These are phyloP conservation scores for Monochamus saltuarius DNA, from an alignment of 1,140 invertebrate species.

Conservation along the genomic window DNA sequence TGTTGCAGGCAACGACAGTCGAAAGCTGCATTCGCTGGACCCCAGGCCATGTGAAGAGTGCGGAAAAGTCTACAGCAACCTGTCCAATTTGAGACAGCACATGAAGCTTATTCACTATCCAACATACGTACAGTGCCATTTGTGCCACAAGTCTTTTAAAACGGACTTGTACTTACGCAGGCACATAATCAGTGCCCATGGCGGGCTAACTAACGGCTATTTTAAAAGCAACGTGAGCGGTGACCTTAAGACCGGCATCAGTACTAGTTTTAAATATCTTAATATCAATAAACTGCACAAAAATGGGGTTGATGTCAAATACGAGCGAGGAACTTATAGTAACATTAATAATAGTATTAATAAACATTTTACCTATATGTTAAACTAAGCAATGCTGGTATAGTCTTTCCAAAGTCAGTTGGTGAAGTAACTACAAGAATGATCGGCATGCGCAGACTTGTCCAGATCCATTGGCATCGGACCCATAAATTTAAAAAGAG, in stretches of 20 bases:
- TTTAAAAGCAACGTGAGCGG: conserved; percentile 5
- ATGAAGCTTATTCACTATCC: conserved; percentile 79
- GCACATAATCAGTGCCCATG: conserved; percentile 64
- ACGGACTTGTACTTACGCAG: conserved; percentile 75
- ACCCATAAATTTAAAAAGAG: no score
- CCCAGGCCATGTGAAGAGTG: conserved; percentile 72
- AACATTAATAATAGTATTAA: no score
- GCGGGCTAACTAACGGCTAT: conserved; percentile 28
- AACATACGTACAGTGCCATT: conserved; percentile 70
- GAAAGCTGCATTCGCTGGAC: conserved; percentile 67
- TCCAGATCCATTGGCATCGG: no score
- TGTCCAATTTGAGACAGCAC: conserved; percentile 77
- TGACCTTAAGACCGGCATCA: background rate
- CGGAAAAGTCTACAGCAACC: conserved; percentile 77
- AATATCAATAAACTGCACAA: conserved; percentile 3
- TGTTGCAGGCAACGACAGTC: conserved; percentile 49
- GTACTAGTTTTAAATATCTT: conserved; percentile 12
- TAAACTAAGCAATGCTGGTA: no score
- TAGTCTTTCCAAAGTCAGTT: no score
- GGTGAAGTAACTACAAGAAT: no score
- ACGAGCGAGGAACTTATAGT: background rate
- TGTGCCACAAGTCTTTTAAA: conserved; percentile 76
- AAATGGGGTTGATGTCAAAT: background rate
- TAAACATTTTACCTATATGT: no score
- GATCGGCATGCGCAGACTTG: no score